Base-by-base conservation (phyloP, 2,113 vertebrate genomes). In the Rhadina sibilatrix region DNA sequence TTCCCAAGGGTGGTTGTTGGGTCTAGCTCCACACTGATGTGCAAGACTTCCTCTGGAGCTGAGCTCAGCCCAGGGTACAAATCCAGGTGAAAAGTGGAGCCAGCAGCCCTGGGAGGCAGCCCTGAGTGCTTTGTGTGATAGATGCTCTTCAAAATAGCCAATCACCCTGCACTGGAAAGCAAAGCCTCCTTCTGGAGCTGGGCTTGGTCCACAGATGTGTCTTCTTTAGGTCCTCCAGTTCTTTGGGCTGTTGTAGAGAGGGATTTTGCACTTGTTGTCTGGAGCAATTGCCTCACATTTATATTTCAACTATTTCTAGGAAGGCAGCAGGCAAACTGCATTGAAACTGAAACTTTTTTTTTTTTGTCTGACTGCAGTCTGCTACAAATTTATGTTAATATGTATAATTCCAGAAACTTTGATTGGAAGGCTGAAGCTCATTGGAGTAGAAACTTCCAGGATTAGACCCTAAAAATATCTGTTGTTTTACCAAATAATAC, bases 391-490 rank as follows among this genome's bases (percentile, higher is more conserved):
- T 52, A 68, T 61, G 54, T 89, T 80, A 27, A 1, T 56, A 31
- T 64, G 18, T 66, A 40, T 88, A 60, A 66, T 90, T 79, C 57
- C 83, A 93, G 56, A 90, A 92, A 94, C 47, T 77, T 83, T 70
- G 56, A 83, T 7, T 91, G 68, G 56, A 94, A 81, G 90, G 14
- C 52, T 92, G 69, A 66, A 69, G n/a, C 50, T 88, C 68, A n/a
- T 6, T 66, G 53, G 83, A 89, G 23, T 68, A 72, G 66, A 61
- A 78, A 78, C 90, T 96, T 93, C 77, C 80, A 93, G 64, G 72
- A 87, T 93, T 81, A 90, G 85, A 75, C 56, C 59, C 80, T 90
- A 90, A 94, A 96, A 93, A 88, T 93, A 54, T 78, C 89, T 60
- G 44, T 91, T 78, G 20, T 81, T 90, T 47, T 52, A 93, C 69